Evolutionary conservation across 30 jellyfish, hydroid and myxozoan species (phyloP).

Genomic region (Rhopilema esculentum): DNA sequence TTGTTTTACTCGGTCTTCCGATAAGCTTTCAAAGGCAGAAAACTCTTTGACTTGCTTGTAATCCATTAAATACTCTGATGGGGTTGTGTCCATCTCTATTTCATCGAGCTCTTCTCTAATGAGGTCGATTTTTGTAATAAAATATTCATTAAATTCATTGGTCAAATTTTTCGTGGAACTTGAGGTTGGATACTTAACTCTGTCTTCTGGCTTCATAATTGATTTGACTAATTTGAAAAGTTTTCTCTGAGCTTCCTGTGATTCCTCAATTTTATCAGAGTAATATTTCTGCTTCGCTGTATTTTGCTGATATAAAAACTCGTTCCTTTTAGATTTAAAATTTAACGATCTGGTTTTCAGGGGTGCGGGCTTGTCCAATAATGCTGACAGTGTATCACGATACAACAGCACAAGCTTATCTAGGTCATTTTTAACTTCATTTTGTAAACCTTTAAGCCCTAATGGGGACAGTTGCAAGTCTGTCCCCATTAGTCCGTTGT

Average conservation of each 20-base stretch:
- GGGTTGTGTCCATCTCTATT: slow-evolving; percentile 26
- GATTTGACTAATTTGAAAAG: slow-evolving; percentile 45
- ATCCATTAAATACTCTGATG: slow-evolving; percentile 31
- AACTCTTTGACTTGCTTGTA: slow-evolving; percentile 28
- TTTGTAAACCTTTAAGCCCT: slow-evolving; percentile 28
- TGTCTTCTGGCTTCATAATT: slow-evolving; percentile 16
- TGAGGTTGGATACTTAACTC: slow-evolving; percentile 32
- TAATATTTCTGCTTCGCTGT: slow-evolving; percentile 25
- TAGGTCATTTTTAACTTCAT: slow-evolving; percentile 21
- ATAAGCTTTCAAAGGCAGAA: slow-evolving; percentile 29
- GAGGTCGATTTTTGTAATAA: slow-evolving; percentile 36
- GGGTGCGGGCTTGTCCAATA: slow-evolving; percentile 2
- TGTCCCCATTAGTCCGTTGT: slow-evolving; percentile 23
- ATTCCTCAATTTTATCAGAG: slow-evolving; percentile 35
- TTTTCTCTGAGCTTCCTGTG: slow-evolving; percentile 44
- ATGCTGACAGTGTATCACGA: slow-evolving; percentile 37
- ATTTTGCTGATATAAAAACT: slow-evolving; percentile 15
- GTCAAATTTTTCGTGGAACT: slow-evolving; percentile 33
- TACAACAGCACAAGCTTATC: slow-evolving; percentile 32
- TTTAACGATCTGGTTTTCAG: no score
- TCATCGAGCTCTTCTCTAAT: slow-evolving; percentile 41
- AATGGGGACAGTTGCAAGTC: slow-evolving; percentile 39
- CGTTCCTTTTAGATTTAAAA: slow-evolving; percentile 20
- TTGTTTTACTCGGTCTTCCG: slow-evolving; percentile 39
- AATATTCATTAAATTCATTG: slow-evolving; percentile 45